Evolutionary conservation across 2,888 invertebrate genomes (phyloP), one percentile per base, ranked within the genome.

Genomic region (Penaeus monodon): DNA sequence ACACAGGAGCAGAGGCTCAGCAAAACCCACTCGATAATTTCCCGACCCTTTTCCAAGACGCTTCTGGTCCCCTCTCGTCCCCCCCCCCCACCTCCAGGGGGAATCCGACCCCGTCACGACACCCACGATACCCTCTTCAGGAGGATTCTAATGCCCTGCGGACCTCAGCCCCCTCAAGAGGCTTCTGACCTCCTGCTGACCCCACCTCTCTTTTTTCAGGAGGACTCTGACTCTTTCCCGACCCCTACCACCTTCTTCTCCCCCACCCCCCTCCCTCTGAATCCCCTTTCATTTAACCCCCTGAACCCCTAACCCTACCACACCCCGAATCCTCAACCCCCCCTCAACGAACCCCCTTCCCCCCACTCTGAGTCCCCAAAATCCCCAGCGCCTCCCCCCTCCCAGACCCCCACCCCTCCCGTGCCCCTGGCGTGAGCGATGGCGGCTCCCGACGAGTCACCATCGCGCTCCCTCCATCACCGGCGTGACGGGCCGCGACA

Each of bases 401-500:
- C 49, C 33, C 63, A 33, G 49, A 38, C 44, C 38, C 65, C 65
- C 80, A 44, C 80, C 80, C 44, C n/a, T 44, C n/a, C 66, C 33
- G 27, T n/a, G 57, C 57, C 68, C 68, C 29, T 29, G 27, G 44
- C 27, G 77, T 77, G 77, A 83, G 74, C 74, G 82, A 83, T 83
- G 76, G 84, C 65, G 49, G 33, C 73, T 74, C 74, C 74, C 83
- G 64, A 83, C 83, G 66, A 74, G 64, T 74, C 74, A 33, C 83
- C 83, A 38, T 64, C 83, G 74, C 38, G 65, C 80, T 81, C 79
- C 85, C 81, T 81, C 85, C 85, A 85, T 85, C 85, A 85, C 81
- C 74, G 81, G 81, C 85, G 81, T 85, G 85, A 85, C 85, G 81
- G 76, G 65, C 76, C 57, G 74, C 85, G 85, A 85, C 85, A 85